Evolutionary conservation across 2,797 vertebrate species (phyloP).

Genomic region (Trichosurus vulpecula): DNA sequence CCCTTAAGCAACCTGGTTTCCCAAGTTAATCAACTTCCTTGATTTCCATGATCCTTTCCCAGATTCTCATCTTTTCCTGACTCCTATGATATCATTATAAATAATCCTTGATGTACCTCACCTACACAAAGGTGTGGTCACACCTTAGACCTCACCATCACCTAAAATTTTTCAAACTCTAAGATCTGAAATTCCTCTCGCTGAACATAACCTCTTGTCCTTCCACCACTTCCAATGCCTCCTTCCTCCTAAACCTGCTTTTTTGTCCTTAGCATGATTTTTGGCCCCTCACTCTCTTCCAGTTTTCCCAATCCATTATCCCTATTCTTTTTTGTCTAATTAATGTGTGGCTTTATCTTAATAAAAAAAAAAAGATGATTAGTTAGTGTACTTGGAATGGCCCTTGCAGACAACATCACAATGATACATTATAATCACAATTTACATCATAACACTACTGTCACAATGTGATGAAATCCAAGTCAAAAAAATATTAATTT

Average conservation of each 20-base stretch:
- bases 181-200: background rate
- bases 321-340: slow-evolving; percentile 71
- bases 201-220: background rate
- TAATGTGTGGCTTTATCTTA: slow-evolving; percentile 84
- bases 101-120: background rate
- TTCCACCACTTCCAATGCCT: background rate
- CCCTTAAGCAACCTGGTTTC: background rate
- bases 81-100: background rate
- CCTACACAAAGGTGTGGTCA: background rate
- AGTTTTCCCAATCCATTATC: background rate
- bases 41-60: background rate
- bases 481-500: slow-evolving; percentile 82
- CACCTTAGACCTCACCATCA: background rate
- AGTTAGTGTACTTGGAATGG: slow-evolving; percentile 80
- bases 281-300: background rate
- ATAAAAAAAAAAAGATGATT: slow-evolving; percentile 77
- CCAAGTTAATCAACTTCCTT: background rate
- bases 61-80: background rate
- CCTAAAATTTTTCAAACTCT: background rate
- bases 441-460: slow-evolving; percentile 79
- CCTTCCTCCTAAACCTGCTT: background rate
- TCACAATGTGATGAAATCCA: slow-evolving; percentile 81
- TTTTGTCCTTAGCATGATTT: background rate
- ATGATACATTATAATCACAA: slow-evolving; percentile 77
- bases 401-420: slow-evolving; percentile 75